Base-by-base conservation (phyloP, 2,797 vertebrate genomes). In the Dromococcyx pavoninus region DNA sequence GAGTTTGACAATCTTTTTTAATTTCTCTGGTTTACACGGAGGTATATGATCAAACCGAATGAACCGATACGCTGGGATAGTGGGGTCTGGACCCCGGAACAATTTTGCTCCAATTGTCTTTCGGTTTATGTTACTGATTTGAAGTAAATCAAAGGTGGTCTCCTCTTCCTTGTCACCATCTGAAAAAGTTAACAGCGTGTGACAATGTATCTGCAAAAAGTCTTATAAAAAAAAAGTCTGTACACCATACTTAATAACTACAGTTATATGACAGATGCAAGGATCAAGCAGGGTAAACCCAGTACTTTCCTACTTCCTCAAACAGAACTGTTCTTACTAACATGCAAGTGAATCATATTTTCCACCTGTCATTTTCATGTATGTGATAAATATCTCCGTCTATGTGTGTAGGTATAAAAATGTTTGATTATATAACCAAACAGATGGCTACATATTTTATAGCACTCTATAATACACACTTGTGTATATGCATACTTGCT, bases 11-110 rank as follows among this genome's bases (percentile, higher is more conserved):
- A 99, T 98, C 94, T 98, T 98, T 91, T 98, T 97, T 19, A 99
- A 97, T 35, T 98, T 97, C 7, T 98, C 98, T 0, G 98, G 67
- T 44, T 97, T 98, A 95, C 99, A 98, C 0, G 99, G 98, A 13
- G 99, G 99, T 82, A 99, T 97, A 48, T 99, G 99, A 98, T 99
- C 99, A 16, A 99, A 99, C 16, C 99, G 99, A 92, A 99, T 98
- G 94, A 99, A 99, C 44, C 99, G 99, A 87, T 99, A 99, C 0
- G 99, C 98, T 2, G 99, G 99, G 51, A 88, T 30, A 7, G 97
- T 60, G 1, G 98, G 98, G 95, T 99, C 98, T 13, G 98, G 98
- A 64, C 99, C 99, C 74, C 99, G 97, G 96, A 99, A 99, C 95
- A 98, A 97, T 97, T 99, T 99, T 94, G 98, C 99, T 79, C 99